These are phyloP conservation scores for Sandelia bainsii DNA, from an alignment of 2,797 vertebrate species.

Conservation along the genomic window DNA sequence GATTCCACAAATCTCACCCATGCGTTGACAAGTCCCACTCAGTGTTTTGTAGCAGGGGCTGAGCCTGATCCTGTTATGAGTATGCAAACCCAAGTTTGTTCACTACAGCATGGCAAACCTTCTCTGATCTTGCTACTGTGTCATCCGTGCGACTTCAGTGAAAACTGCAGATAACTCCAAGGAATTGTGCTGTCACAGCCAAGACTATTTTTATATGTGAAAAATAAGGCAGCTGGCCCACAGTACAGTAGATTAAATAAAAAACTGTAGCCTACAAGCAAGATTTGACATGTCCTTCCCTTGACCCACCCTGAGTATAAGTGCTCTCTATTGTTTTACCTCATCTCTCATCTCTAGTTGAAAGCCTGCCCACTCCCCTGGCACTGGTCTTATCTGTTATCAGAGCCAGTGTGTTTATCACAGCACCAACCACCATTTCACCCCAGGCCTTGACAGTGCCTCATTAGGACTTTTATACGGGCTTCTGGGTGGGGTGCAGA, in stretches of 20 bases:
- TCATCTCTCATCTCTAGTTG: slow-evolving; percentile 45
- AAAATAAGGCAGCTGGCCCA: slow-evolving; percentile 15
- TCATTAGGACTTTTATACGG: slow-evolving; percentile 50
- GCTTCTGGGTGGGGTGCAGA: slow-evolving; percentile 41
- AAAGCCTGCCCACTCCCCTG: slow-evolving; percentile 48
- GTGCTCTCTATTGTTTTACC: slow-evolving; percentile 48
- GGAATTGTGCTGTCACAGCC: slow-evolving; percentile 16
- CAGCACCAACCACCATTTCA: slow-evolving; percentile 35
- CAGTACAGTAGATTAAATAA: slow-evolving; percentile 13
- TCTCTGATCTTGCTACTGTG: slow-evolving; percentile 41
- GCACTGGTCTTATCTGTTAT: slow-evolving; percentile 58
- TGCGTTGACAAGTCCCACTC: slow-evolving; percentile 46
- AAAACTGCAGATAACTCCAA: slow-evolving; percentile 27
- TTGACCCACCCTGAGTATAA: slow-evolving; percentile 29
- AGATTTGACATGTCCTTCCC: slow-evolving; percentile 36
- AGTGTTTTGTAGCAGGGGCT: slow-evolving; percentile 36
- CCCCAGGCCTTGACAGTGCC: slow-evolving; percentile 42
- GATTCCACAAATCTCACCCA: slow-evolving; percentile 79
- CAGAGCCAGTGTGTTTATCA: slow-evolving; percentile 43
- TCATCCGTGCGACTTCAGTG: slow-evolving; percentile 29
- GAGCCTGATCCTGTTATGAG: slow-evolving; percentile 36
- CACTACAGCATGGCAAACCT: slow-evolving; percentile 25
- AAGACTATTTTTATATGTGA: slow-evolving; percentile 35
- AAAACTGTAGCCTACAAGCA: slow-evolving; percentile 16
- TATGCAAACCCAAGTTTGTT: slow-evolving; percentile 45